Conservation (phyloP, 1,140 invertebrate genomes). For the Propsilocerus akamusi region DNA sequence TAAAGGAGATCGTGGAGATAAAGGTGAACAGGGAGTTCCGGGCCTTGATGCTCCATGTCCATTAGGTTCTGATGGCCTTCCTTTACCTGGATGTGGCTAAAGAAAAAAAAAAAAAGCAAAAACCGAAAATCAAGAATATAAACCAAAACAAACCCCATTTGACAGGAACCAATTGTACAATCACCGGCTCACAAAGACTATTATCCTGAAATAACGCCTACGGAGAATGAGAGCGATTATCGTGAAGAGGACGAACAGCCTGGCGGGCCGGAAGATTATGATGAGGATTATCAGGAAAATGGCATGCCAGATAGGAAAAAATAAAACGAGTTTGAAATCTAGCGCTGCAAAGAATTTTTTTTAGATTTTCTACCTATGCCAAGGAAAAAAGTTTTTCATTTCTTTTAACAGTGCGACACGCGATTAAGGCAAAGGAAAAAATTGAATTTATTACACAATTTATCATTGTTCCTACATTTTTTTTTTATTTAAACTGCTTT, state of each 20-base stretch:
- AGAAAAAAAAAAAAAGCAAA: neutral
- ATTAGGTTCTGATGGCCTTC: constrained; percentile 79
- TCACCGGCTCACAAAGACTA: constrained; percentile 24
- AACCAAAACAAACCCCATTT: constrained; percentile 12
- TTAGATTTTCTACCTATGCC: neutral
- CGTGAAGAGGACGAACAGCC: constrained; percentile 23
- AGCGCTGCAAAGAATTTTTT: neutral
- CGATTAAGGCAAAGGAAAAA: neutral
- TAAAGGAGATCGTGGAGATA: constrained; percentile 77
- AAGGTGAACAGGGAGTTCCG: constrained; percentile 67
- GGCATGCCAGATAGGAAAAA: neutral
- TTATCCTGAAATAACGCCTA: constrained; percentile 22
- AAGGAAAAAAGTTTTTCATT: neutral
- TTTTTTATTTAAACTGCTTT: constrained; percentile 17
- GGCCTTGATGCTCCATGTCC: constrained; percentile 95
- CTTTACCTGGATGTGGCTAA: constrained; percentile 87
- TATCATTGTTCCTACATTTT: neutral
- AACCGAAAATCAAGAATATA: constrained; percentile 13
- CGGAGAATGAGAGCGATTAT: constrained; percentile 18
- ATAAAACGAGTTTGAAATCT: neutral
- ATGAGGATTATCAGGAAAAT: constrained; percentile 26
- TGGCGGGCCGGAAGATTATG: constrained; percentile 22
- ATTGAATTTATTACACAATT: neutral
- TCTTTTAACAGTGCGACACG: neutral
- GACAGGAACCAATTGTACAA: constrained; percentile 22